These are phyloP conservation scores for Vanessa cardui DNA, from an alignment of 2,888 invertebrate species.

Conservation along the genomic window DNA sequence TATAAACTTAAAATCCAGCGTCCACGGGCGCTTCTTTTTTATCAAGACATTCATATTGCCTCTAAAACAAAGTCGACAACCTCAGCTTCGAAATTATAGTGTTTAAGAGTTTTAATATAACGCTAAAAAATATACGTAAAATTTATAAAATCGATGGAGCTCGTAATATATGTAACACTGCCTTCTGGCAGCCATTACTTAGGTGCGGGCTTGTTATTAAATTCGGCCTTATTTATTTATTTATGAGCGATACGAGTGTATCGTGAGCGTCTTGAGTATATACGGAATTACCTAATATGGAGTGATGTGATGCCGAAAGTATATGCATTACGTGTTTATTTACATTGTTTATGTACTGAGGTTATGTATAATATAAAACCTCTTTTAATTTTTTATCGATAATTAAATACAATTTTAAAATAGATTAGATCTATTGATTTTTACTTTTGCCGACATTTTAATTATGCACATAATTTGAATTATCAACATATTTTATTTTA, in stretches of 20 bases:
- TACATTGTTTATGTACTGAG: background rate
- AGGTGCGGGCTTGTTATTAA: slow-evolving; percentile 77
- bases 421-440: too few relatives aligned
- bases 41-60: slow-evolving; percentile 48
- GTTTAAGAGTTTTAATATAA: slow-evolving; percentile 77
- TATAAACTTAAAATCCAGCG: slow-evolving; percentile 17
- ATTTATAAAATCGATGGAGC: slow-evolving; percentile 71
- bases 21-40: slow-evolving; percentile 25
- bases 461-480: too few relatives aligned
- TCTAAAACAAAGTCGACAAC: slow-evolving; percentile 63
- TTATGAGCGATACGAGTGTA: slow-evolving; percentile 57
- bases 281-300: slow-evolving; percentile 19
- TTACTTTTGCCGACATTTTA: too few relatives aligned
- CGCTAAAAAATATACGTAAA: slow-evolving; percentile 77
- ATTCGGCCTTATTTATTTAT: slow-evolving; percentile 81
- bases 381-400: too few relatives aligned
- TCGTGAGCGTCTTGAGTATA: slow-evolving; percentile 22
- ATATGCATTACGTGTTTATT: slow-evolving; percentile 15
- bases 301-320: slow-evolving; percentile 11
- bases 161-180: slow-evolving; percentile 76
- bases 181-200: slow-evolving; percentile 80
- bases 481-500: too few relatives aligned
- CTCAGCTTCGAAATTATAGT: slow-evolving; percentile 67
- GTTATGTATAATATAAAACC: background rate
- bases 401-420: too few relatives aligned